Evolutionary conservation across 1,140 invertebrate species (phyloP), one percentile per base, ranked within the genome.

Genomic region (Pollicipes pollicipes): DNA sequence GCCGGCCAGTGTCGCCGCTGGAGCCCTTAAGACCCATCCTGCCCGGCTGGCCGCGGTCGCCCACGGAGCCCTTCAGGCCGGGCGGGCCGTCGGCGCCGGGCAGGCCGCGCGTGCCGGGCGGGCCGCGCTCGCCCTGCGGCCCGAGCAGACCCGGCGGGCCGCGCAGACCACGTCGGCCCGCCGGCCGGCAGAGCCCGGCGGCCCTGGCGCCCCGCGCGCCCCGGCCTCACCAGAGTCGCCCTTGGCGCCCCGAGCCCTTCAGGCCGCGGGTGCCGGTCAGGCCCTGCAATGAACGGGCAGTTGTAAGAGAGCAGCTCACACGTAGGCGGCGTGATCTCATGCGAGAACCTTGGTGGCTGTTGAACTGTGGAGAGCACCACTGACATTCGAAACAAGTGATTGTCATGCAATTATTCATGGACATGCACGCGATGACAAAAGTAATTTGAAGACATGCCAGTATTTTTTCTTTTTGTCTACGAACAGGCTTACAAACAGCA

Each of bases 171-270:
- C 88, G 80, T 77, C 89, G 88, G 10, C 89, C 89, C 88, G 81
- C 81, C 90, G 90, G 24, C 89, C 89, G 77, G 90, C 87, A 10
- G 85, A 82, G 21, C 90, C 90, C 37, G 83, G 76, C 37, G 83
- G 79, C 4, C 90, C 90, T 10, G 88, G 86, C 29, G 88, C 74
- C 66, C 90, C 89, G 75, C 88, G 79, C 21, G 87, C 84, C 1
- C 88, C 89, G 17, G 83, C 78, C 3, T 80, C 77, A 30, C 89
- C 89, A 21, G 78, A 69, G 78, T 90, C 88, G 45, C 88, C 88
- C 79, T 89, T 88, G 27, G 80, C 77, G n/a, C 89, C 88, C 71
- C 73, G 90, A 88, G 31, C 88, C 88, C 81, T 88, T 88, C 71
- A 82, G 83, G 45, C 89, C 90, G 75, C 85, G 80, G 79, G 90